A percentile compares a stretch with the other conserved stretches of the same genome.
Evolutionary conservation across 2,888 invertebrate species (phyloP).

Genomic region (Acleris sparsana): DNA sequence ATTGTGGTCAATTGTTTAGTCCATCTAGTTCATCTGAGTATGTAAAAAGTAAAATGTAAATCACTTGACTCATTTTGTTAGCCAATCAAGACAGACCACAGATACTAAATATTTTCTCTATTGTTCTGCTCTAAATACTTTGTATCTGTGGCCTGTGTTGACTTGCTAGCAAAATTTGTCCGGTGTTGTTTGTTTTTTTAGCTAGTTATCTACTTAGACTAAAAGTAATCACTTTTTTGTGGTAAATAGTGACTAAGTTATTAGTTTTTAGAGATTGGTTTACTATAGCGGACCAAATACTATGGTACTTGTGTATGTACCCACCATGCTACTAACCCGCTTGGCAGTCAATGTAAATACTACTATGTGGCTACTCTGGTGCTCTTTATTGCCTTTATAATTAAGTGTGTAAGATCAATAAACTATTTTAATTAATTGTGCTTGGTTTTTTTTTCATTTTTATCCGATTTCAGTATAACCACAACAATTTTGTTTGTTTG

Average conservation of each 20-base stretch:
- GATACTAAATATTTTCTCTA: too few species aligned
- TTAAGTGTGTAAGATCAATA: conserved; percentile 42
- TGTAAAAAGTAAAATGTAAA: background rate
- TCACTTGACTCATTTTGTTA: background rate
- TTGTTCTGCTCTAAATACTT: too few species aligned
- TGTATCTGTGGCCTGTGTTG: too few species aligned
- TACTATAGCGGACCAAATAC: conserved; percentile 24
- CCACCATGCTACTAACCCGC: background rate
- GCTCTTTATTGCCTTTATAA: conserved; percentile 41
- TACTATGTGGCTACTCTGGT: conserved; percentile 45
- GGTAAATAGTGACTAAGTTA: background rate
- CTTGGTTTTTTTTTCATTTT: background rate
- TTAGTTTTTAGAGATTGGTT: conserved; percentile 6
- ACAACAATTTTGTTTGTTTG: too few species aligned
- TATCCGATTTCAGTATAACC: background rate
- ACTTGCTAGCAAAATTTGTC: too few species aligned
- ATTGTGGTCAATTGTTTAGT: background rate
- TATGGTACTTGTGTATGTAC: conserved; percentile 3
- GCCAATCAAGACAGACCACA: too few species aligned
- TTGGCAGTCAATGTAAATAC: conserved; percentile 12
- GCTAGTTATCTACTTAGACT: too few species aligned
- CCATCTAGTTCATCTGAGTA: too few species aligned
- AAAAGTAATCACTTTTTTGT: background rate
- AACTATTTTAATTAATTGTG: conserved; percentile 44
- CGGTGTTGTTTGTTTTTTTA: too few species aligned